Evolutionary conservation across 2,888 invertebrate genomes (phyloP).

Genomic region (Drosophila putrida): DNA sequence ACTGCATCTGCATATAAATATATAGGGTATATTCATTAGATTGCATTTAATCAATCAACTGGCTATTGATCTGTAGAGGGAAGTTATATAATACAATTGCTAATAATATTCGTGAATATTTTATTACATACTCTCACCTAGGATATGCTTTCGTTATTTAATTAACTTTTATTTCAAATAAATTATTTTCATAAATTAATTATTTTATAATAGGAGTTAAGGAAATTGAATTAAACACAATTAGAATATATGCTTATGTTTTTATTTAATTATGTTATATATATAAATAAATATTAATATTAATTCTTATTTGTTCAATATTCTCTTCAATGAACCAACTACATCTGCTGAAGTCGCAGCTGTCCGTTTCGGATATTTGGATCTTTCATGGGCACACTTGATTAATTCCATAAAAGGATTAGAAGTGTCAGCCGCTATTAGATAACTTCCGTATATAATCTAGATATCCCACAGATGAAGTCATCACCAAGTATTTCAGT

Average conservation of each 20-base stretch:
- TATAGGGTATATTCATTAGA: too few species aligned
- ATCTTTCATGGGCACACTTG: slow-evolving; percentile 75
- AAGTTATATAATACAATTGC: too few species aligned
- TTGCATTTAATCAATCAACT: too few species aligned
- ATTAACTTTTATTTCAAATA: too few species aligned
- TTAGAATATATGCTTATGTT: neutral
- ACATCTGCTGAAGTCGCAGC: slow-evolving; percentile 51
- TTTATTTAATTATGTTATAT: neutral
- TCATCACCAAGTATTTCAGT: slow-evolving; percentile 49
- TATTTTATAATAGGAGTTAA: too few species aligned
- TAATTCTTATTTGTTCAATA: neutral
- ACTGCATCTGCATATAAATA: too few species aligned
- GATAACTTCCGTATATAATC: slow-evolving; percentile 74
- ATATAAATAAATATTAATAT: neutral
- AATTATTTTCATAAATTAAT: too few species aligned
- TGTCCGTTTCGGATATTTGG: slow-evolving; percentile 27
- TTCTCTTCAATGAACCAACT: neutral
- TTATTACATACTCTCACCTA: neutral
- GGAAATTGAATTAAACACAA: neutral
- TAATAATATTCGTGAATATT: too few species aligned
- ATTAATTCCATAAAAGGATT: slow-evolving; percentile 81
- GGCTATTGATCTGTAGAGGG: too few species aligned
- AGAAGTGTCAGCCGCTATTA: slow-evolving; percentile 62
- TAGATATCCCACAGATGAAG: slow-evolving; percentile 66
- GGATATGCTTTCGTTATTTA: too few species aligned